Evolutionary conservation across 2,888 invertebrate genomes (phyloP).

Genomic region (Drosophila merina): DNA sequence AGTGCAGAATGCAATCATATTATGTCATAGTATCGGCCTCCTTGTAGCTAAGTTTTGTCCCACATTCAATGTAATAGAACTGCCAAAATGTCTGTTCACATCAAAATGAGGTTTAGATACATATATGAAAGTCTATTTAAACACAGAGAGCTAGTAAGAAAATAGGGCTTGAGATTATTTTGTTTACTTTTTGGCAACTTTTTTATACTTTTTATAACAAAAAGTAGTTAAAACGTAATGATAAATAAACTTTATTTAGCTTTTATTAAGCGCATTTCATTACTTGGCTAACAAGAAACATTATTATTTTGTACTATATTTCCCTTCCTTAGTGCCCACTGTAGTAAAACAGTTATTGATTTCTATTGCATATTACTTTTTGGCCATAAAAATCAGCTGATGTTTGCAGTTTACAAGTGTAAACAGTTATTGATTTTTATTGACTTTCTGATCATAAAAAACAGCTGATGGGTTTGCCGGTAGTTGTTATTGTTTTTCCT

Average conservation of each 20-base stretch:
- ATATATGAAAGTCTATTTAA: neutral
- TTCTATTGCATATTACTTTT: no score
- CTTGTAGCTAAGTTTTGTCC: constrained; percentile 13
- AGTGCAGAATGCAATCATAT: constrained; percentile 39
- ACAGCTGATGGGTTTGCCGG: constrained; percentile 1
- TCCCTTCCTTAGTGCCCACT: no score
- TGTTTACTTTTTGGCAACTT: neutral
- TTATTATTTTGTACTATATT: no score
- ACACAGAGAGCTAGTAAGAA: neutral
- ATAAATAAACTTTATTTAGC: neutral
- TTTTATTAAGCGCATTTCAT: neutral
- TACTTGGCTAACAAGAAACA: no score
- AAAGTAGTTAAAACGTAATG: neutral
- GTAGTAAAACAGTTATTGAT: no score
- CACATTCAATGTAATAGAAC: constrained; percentile 15
- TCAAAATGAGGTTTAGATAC: constrained; percentile 13
- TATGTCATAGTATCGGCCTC: constrained; percentile 25
- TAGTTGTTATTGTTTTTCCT: neutral
- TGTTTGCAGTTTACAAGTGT: no score
- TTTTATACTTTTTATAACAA: neutral
- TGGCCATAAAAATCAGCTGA: no score
- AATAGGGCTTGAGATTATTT: constrained; percentile 5
- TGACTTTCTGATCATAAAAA: neutral
- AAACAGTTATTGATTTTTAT: neutral
- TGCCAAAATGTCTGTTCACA: constrained; percentile 19